Evolutionary conservation across 2,113 vertebrate genomes (phyloP), one percentile per base, ranked within the genome.

Genomic region (Pseudorectes ferrugineus): DNA sequence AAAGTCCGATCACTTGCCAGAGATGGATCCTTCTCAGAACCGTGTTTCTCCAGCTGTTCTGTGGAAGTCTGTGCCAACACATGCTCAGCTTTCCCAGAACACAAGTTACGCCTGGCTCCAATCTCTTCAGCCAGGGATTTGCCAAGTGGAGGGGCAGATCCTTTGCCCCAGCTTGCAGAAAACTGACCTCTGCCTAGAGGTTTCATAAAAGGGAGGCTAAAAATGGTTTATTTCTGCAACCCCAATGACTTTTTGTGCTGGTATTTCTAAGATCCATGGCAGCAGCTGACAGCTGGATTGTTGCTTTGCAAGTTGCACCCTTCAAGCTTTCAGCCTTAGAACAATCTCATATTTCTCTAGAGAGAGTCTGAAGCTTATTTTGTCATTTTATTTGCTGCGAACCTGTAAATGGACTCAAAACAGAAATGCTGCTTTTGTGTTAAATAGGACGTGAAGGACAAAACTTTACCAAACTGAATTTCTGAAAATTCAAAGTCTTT

Each of bases 211-310:
- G 11, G 16, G 28, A 59, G 33, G 11, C 49, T 68, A 20, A 43
- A 74, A 66, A 36, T 22, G 38, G 16, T 59, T 68, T 61, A 21
- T 67, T 93, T 43, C 26, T 84, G 8, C n/a, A 73, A 15, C 2
- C 22, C 35, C 22, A 8, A 42, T 55, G 68, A 12, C 8, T 68
- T 58, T 17, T n/a, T 59, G 48, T 58, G 65, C 11, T 0, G 1
- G 6, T 10, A 6, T 14, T 42, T 59, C 49, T 9, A 10, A 68
- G 54, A 11, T 36, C 14, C 0, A 0, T 2, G 6, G 40, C 63
- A 68, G 59, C 59, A 51, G 23, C 10, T 73, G 70, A 16, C 54
- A 54, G 61, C 4, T 59, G 74, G 35, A 7, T 76, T 36, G 7
- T 19, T 54, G 81, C 33, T 76, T 65, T 76, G 19, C 21, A 48